Base-by-base conservation (phyloP, 2,797 vertebrate species). In the Pelodytes ibericus region DNA sequence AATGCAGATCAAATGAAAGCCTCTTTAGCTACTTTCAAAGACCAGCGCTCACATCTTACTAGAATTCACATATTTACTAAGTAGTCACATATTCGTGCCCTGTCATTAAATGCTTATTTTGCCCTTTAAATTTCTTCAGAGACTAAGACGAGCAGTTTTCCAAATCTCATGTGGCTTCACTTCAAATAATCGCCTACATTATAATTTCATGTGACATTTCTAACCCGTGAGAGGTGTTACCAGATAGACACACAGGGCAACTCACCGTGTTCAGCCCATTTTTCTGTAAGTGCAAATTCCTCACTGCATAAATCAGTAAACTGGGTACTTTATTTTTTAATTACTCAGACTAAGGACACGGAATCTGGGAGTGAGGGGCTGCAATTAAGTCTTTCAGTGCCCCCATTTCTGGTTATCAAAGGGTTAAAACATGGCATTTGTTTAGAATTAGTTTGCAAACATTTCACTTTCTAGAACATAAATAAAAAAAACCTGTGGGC, bases 401-500 rank as follows among this genome's bases (percentile, higher is more conserved):
- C 33, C 33, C 33, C 33, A 5, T 36, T 36, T 36, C 13, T 36
- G 13, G 33, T 36, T 36, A 36, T 44, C 41, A 13, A 53, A 24
- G 9, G 49, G 49, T 53, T 53, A 53, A 53, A 53, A 20, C 36
- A 24, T 26, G 33, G 24, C 24, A 47, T 60, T n/a, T 33, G 27
- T 72, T 36, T 67, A 27, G 27, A 16, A 26, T 51, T 51, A 27
- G 8, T 20, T 66, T 31, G 29, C 10, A 27, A 51, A 49, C 53
- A 44, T 31, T 62, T n/a, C 16, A 27, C 63, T 63, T 51, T 63
- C 7, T 31, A 27, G 44, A 62, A 72, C 57, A 41, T 60, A 64
- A 57, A 73, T 13, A 33, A 49, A 53, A 22, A 57, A n/a, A 6
- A 10, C 2, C 27, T 30, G 36, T 18, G 25, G 30, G 5, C n/a